A percentile compares a stretch with the other conserved stretches of the same genome.
phyloP scores from a whole-genome alignment of 2,113 vertebrate species.

The Seriola rivoliana region DNA sequence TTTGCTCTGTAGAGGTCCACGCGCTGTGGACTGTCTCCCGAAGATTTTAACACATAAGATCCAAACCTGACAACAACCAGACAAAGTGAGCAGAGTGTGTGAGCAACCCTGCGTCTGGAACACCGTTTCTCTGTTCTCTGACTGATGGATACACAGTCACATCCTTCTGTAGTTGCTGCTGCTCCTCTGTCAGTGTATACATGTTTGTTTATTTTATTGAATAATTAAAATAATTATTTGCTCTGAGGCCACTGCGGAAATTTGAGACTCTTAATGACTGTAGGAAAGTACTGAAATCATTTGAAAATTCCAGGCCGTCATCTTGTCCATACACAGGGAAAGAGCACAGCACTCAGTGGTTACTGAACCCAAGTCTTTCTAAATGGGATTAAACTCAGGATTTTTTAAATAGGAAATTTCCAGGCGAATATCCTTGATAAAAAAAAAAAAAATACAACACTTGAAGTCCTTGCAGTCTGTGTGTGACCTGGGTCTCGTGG shows the following conservation, averaged over 20 bases:
- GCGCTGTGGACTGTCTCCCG: background rate
- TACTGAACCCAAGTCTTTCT: background rate
- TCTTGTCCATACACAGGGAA: background rate
- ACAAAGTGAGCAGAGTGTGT: slow-evolving; percentile 55
- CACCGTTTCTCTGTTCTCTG: slow-evolving; percentile 3
- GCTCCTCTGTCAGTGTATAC: background rate
- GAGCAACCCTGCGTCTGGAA: slow-evolving; percentile 39
- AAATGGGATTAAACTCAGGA: background rate
- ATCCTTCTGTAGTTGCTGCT: background rate
- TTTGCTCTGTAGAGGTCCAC: background rate
- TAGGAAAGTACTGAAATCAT: background rate
- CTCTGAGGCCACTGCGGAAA: background rate
- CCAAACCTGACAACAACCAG: slow-evolving; percentile 28
- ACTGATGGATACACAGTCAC: slow-evolving; percentile 24
- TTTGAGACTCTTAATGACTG: background rate
- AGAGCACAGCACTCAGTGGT: background rate
- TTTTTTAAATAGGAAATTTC: background rate
- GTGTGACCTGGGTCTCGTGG: background rate
- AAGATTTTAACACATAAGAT: background rate
- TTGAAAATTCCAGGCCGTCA: background rate
- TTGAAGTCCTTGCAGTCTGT: no score
- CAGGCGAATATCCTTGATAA: background rate
- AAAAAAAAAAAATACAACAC: background rate
- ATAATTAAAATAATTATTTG: background rate
- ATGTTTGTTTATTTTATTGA: background rate